Conservation (phyloP, 2,797 vertebrate species). For the Hybognathus amarus region DNA sequence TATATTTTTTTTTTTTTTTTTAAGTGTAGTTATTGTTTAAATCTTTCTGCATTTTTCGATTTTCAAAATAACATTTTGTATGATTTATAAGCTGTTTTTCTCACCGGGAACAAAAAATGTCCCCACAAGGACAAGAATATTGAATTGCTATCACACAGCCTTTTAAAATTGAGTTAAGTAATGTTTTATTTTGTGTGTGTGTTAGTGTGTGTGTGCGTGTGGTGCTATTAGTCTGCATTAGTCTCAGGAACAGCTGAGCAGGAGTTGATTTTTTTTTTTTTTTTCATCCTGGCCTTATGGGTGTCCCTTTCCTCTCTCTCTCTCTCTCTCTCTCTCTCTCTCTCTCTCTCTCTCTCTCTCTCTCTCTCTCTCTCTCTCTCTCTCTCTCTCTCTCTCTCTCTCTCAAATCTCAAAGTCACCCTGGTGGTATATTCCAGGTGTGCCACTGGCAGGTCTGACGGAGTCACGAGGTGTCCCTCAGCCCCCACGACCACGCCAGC, state of each 20-base stretch:
- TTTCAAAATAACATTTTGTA: too few relatives aligned
- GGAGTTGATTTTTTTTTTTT: background rate
- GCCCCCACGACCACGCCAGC: slow-evolving; percentile 58
- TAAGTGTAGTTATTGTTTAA: too few relatives aligned
- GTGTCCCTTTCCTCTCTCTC: background rate
- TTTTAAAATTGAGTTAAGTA: too few relatives aligned
- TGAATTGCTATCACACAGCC: too few relatives aligned
- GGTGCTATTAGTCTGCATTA: background rate
- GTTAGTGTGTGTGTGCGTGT: too few relatives aligned
- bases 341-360: slow-evolving; percentile 2
- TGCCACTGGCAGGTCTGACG: slow-evolving; percentile 54
- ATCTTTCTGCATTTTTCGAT: too few relatives aligned
- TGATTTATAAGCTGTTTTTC: too few relatives aligned
- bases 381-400: slow-evolving; percentile 1
- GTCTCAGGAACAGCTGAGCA: background rate
- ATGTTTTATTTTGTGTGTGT: too few relatives aligned
- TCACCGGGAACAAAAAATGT: too few relatives aligned
- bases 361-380: too few relatives aligned
- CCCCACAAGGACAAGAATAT: too few relatives aligned
- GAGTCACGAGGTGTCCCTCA: slow-evolving; percentile 61
- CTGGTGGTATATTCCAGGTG: slow-evolving; percentile 54
- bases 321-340: background rate
- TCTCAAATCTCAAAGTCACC: slow-evolving; percentile 62
- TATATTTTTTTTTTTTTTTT: too few relatives aligned
- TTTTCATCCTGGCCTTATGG: background rate